Evolutionary conservation across 2,113 vertebrate species (phyloP).

Genomic region (Oplegnathus fasciatus): DNA sequence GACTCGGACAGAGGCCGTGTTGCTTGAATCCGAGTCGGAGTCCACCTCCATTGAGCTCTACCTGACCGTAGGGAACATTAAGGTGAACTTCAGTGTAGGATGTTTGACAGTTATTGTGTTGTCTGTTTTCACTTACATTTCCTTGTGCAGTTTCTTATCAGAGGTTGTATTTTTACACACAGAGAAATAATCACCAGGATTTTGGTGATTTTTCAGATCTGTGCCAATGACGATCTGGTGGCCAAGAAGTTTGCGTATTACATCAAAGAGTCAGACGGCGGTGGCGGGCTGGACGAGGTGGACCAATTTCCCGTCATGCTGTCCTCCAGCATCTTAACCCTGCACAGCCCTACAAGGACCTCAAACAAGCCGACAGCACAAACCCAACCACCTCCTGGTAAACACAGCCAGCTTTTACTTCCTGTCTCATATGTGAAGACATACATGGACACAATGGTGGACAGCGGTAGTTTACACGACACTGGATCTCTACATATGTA

Average conservation of each 20-base stretch:
- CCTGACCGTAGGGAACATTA: conserved; percentile 85
- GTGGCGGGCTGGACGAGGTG: conserved; percentile 2
- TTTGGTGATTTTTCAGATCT: conserved; percentile 83
- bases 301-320: conserved; percentile 59
- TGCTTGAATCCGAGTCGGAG: conserved; percentile 82
- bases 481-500: not conserved
- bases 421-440: no score
- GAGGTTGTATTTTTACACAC: not conserved
- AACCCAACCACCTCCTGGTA: conserved; percentile 29
- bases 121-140: not conserved
- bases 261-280: conserved; percentile 18
- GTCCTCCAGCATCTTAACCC: conserved; percentile 57
- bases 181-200: not conserved
- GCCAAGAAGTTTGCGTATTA: conserved; percentile 91
- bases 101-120: no score
- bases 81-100: conserved; percentile 81
- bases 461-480: not conserved
- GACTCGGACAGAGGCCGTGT: conserved; percentile 84
- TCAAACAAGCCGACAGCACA: conserved; percentile 26
- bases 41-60: conserved; percentile 89
- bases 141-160: not conserved
- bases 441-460: not conserved
- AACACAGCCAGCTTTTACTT: not conserved
- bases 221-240: conserved; percentile 93
- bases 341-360: not conserved